phyloP scores from a whole-genome alignment of 2,113 vertebrate species.

The Aspidoscelis tigris region DNA sequence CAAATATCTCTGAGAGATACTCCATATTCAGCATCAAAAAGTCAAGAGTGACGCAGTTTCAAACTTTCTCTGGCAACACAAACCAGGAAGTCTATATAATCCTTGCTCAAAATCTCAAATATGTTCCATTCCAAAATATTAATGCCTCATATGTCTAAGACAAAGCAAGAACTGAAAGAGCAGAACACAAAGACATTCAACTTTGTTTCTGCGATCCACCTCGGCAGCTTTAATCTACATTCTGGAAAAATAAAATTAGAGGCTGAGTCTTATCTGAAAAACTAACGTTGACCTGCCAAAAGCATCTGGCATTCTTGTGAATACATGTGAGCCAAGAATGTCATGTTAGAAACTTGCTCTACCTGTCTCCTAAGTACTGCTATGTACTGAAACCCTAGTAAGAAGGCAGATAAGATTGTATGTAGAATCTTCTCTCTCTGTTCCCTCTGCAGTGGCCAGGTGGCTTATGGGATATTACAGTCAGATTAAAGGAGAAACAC shows the following conservation, averaged over 20 bases:
- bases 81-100: background rate
- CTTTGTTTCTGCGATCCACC: background rate
- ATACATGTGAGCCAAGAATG: background rate
- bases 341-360: background rate
- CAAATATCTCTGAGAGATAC: too few species aligned
- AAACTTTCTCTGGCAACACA: background rate
- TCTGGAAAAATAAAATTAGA: background rate
- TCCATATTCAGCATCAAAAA: too few species aligned
- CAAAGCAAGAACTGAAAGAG: background rate
- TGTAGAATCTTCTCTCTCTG: background rate
- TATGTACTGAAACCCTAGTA: background rate
- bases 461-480: background rate
- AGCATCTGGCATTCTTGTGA: background rate
- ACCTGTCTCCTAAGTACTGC: background rate
- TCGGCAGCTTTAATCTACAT: background rate
- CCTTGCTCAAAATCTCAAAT: background rate
- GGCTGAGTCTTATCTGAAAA: background rate
- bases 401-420: background rate
- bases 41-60: too few species aligned
- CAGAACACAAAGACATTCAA: background rate
- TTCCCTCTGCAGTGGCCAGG: background rate
- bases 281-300: conserved; percentile 4
- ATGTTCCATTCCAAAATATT: background rate
- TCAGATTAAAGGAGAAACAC: background rate
- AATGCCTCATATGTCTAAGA: background rate